Evolutionary conservation across 2,888 invertebrate species (phyloP), one percentile per base, ranked within the genome.

Genomic region (Alviniconcha strummeri): DNA sequence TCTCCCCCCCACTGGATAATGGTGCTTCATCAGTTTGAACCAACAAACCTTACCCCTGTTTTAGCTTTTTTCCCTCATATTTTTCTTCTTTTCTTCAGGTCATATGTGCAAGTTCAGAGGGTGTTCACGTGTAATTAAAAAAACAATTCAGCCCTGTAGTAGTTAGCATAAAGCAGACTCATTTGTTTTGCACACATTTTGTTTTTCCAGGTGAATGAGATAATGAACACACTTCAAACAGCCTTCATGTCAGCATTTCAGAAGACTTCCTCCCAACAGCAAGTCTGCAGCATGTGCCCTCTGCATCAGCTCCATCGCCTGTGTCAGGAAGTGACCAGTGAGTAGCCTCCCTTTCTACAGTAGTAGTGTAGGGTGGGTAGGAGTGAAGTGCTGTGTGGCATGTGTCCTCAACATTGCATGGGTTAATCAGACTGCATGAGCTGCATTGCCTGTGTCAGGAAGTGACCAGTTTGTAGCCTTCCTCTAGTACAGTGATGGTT

Each of bases 281-380:
- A 96, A 95, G 89, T 96, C 95, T 99, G 98, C 93, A 98, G 98
- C 87, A 97, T 97, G 91, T 99, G 98, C 90, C 98, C 98, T 0
- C 97, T 98, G 97, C 95, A 98, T 83, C 98, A 98, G 97, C 98
- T 97, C 93, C 97, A 98, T 91, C 96, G 97, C 90, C 95, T 99
- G 0, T 97, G 97, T 90, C 91, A 91, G 85, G 92, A 93, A 79
- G 89, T 93, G n/a, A 90, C 92, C 85, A 90, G 93, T 93, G 86
- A 84, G 86, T 86, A 54, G 11, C 52, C 3, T 13, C 19, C 19
- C 19, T 36, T 36, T 36, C 11, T 64, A 15, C 64, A 15, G 64
- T 64, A 17, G 11, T 1, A 15, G 64, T 64, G 64, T 64, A 17
- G 11, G 36, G 36, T 36, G 36, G 36, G 36, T 36, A 36, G 36